These are phyloP conservation scores for Chaitophorus viminalis DNA, from an alignment of 2,888 invertebrate species.

Conservation along the genomic window DNA sequence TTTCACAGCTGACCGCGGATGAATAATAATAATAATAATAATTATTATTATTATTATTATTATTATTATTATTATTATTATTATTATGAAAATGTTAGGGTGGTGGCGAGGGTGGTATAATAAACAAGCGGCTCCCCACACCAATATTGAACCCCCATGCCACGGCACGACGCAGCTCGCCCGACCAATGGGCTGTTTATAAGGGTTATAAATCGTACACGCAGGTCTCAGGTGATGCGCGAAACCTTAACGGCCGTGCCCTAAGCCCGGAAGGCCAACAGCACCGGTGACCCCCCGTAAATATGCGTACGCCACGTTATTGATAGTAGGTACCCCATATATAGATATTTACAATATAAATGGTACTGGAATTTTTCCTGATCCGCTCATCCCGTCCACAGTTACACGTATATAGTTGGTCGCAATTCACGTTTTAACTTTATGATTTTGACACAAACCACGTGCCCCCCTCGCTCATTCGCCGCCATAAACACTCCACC, in stretches of 20 bases:
- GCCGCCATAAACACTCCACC: not conserved
- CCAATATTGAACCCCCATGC: slow-evolving; percentile 31
- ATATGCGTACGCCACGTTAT: slow-evolving; percentile 17
- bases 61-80: slow-evolving; percentile 44
- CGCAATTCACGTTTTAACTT: slow-evolving; percentile 29
- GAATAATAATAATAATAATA: slow-evolving; percentile 44
- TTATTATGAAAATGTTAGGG: slow-evolving; percentile 23
- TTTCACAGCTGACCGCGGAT: not conserved
- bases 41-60: too few species aligned
- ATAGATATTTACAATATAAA: not conserved
- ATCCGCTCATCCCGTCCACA: not conserved
- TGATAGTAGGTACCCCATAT: slow-evolving; percentile 27
- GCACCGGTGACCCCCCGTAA: slow-evolving; percentile 48
- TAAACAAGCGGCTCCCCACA: slow-evolving; percentile 40
- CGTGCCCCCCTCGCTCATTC: too few species aligned
- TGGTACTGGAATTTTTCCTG: not conserved
- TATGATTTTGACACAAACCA: not conserved
- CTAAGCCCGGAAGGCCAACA: slow-evolving; percentile 51
- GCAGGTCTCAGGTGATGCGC: slow-evolving; percentile 58
- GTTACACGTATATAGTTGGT: not conserved
- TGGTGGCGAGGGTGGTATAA: not conserved
- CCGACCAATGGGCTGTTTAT: not conserved
- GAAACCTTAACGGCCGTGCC: slow-evolving; percentile 58
- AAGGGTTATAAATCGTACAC: slow-evolving; percentile 46
- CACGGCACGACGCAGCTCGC: not conserved